Percentiles rank a stretch among this genome's conserved stretches.
Evolutionary conservation across 2,797 vertebrate genomes (phyloP).

Genomic region (Eurystomus glaucurus): DNA sequence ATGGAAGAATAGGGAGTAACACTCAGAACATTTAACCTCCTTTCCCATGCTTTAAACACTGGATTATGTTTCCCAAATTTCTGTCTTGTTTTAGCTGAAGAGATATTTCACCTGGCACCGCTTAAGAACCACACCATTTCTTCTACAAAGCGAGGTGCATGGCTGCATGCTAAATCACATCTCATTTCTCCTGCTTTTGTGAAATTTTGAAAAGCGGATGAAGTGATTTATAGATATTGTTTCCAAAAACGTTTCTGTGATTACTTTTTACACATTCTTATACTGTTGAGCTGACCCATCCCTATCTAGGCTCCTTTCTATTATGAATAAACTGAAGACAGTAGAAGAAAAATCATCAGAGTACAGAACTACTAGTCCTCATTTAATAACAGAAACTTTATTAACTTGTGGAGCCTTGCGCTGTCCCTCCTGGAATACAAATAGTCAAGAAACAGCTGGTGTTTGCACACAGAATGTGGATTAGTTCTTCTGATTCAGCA

Average conservation of each 20-base stretch:
- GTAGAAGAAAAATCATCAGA: neutral
- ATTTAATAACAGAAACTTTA: slow-evolving; percentile 23
- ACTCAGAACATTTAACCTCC: neutral
- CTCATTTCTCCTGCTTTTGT: neutral
- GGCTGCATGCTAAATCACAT: slow-evolving; percentile 9
- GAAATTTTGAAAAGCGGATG: neutral
- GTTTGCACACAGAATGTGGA: neutral
- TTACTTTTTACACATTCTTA: neutral
- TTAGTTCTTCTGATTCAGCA: neutral
- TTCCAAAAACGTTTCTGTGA: slow-evolving; percentile 40
- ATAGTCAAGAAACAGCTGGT: neutral
- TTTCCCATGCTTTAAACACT: neutral
- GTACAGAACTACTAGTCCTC: neutral
- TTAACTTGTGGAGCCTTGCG: neutral
- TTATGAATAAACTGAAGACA: neutral
- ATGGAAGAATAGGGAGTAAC: neutral
- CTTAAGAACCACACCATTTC: neutral
- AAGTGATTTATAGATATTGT: neutral
- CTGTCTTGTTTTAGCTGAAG: neutral
- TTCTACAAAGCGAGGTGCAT: neutral
- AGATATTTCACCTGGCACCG: neutral
- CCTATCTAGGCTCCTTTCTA: neutral
- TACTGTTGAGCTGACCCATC: neutral
- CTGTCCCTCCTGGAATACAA: neutral
- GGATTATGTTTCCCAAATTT: neutral